Evolutionary conservation across 2,888 invertebrate species (phyloP).

Genomic region (Galerucella pusilla): DNA sequence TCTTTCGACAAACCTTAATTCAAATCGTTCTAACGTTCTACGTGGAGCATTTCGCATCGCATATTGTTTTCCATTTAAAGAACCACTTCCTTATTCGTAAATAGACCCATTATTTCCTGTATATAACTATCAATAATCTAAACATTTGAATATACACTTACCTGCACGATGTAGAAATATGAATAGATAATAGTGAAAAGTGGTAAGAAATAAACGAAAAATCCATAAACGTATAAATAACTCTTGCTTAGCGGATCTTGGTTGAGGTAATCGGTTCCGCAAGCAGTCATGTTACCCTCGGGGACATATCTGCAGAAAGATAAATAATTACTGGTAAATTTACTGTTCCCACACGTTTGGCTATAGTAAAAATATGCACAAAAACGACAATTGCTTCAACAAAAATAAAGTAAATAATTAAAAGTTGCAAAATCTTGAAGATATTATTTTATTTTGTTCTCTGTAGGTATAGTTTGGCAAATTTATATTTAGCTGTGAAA

Average conservation of each 20-base stretch:
- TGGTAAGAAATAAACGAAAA: conserved; percentile 82
- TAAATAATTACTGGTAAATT: not conserved
- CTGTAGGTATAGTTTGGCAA: too few relatives aligned
- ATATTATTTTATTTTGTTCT: too few relatives aligned
- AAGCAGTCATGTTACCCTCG: conserved; percentile 94
- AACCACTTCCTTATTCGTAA: not conserved
- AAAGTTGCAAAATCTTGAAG: too few relatives aligned
- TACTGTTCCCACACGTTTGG: not conserved
- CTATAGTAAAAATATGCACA: not conserved
- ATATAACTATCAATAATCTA: conserved; percentile 1
- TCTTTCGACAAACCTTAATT: not conserved
- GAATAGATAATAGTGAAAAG: conserved; percentile 85
- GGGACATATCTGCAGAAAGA: conserved; percentile 79
- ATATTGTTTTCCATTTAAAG: conserved; percentile 2
- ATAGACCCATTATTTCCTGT: conserved; percentile 1
- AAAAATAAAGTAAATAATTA: too few relatives aligned
- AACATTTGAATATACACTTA: conserved; percentile 53
- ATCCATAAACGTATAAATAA: conserved; percentile 83
- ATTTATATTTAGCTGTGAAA: too few relatives aligned
- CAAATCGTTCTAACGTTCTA: not conserved
- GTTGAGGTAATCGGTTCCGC: conserved; percentile 88
- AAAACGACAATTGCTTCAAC: not conserved
- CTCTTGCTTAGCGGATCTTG: conserved; percentile 81
- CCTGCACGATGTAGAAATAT: conserved; percentile 89
- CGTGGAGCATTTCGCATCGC: not conserved